Conservation (phyloP, 53 echinoderm and acorn worm genomes). For the Echinarachnius parma region DNA sequence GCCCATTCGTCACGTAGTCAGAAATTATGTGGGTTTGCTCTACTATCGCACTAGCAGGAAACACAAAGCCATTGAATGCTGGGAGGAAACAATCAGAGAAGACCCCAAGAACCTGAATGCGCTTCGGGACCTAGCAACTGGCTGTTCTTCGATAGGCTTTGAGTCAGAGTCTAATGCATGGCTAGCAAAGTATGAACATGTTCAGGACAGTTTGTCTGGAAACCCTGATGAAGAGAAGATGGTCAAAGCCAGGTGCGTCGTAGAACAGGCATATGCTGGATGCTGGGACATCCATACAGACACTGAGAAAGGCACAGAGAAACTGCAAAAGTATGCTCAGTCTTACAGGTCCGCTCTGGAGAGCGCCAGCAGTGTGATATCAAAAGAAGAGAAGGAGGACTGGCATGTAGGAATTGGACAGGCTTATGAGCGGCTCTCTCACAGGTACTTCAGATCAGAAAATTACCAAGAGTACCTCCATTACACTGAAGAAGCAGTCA, state of each 20-base stretch:
- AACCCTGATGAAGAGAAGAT: slow-evolving; percentile 3
- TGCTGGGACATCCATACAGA: slow-evolving; percentile 31
- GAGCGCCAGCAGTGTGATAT: neutral
- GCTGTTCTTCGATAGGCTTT: neutral
- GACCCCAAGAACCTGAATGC: slow-evolving; percentile 38
- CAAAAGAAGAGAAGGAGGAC: slow-evolving; percentile 30
- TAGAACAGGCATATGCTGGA: slow-evolving; percentile 22
- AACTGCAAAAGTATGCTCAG: neutral
- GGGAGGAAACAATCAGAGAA: slow-evolving; percentile 18
- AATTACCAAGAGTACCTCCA: neutral
- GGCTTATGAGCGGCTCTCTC: slow-evolving; percentile 35
- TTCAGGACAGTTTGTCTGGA: neutral
- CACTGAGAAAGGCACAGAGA: neutral
- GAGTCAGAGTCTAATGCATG: neutral
- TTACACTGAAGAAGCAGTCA: neutral
- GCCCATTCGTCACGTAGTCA: slow-evolving; percentile 23
- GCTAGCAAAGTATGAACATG: neutral
- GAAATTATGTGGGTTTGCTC: slow-evolving; percentile 27
- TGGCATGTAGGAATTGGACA: slow-evolving; percentile 23
- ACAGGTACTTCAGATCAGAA: slow-evolving; percentile 2
- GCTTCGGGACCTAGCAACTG: slow-evolving; percentile 12
- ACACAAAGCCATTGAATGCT: slow-evolving; percentile 11
- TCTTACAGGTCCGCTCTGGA: slow-evolving; percentile 2
- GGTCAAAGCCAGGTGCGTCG: slow-evolving; percentile 16
- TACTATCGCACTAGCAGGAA: neutral